These are phyloP conservation scores for Carassius carassius DNA, from an alignment of 2,113 vertebrate genomes.

Conservation along the genomic window DNA sequence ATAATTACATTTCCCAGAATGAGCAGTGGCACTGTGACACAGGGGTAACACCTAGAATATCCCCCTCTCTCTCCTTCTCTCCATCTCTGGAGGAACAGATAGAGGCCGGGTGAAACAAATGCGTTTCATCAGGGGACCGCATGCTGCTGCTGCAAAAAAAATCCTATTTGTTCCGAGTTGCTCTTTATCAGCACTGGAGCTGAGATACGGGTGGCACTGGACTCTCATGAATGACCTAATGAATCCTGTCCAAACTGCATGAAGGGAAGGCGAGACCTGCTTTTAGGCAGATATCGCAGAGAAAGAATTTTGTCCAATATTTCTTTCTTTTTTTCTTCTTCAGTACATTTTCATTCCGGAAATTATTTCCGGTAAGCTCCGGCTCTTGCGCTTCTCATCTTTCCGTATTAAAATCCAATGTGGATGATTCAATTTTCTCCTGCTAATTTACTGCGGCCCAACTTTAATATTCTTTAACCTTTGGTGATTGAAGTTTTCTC, in stretches of 20 bases:
- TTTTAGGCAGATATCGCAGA: constrained; percentile 20
- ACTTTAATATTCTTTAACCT: constrained; percentile 33
- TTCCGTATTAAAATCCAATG: constrained; percentile 4
- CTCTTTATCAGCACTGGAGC: constrained; percentile 57
- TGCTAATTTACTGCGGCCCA: constrained; percentile 5
- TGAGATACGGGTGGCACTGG: constrained; percentile 21
- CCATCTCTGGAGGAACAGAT: constrained; percentile 8
- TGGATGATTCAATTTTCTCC: constrained; percentile 20
- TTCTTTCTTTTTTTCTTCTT: background rate
- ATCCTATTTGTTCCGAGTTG: constrained; percentile 56
- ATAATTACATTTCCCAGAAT: constrained; percentile 65
- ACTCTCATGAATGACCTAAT: constrained; percentile 29
- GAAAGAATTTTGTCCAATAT: constrained; percentile 7
- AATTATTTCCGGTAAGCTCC: background rate
- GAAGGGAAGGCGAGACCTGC: background rate
- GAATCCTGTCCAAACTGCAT: constrained; percentile 22
- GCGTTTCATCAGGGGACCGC: constrained; percentile 60
- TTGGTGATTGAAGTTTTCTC: constrained; percentile 8
- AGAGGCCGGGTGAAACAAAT: constrained; percentile 56
- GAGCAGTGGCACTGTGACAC: constrained; percentile 57
- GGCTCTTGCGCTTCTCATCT: background rate
- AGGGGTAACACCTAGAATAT: constrained; percentile 57
- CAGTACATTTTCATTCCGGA: background rate
- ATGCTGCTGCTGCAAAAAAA: constrained; percentile 48
- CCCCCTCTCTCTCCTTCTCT: constrained; percentile 18